Conservation (phyloP, 2,797 vertebrate genomes). For the Halcyon chelicuti region DNA sequence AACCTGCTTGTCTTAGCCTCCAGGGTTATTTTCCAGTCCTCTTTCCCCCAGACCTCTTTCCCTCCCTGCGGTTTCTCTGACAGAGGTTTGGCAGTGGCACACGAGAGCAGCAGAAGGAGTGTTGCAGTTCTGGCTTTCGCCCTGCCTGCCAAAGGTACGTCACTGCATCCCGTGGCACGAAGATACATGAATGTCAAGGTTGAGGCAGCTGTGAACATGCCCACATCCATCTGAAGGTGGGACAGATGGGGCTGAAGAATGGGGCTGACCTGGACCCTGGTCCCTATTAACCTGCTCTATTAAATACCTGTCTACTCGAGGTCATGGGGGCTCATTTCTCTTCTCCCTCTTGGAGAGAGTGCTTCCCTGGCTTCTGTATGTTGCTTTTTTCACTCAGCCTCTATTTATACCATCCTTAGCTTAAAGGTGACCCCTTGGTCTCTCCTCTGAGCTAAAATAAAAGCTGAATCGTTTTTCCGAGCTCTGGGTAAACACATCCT, state of each 20-base stretch:
- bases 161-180: fast-evolving
- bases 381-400: background rate
- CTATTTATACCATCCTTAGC: slow-evolving; percentile 22
- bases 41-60: background rate
- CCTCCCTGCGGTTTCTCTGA: background rate
- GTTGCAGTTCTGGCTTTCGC: background rate
- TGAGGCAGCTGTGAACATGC: background rate
- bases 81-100: background rate
- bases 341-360: background rate
- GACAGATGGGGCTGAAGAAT: background rate
- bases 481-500: background rate
- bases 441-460: slow-evolving; percentile 32
- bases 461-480: background rate
- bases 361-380: background rate
- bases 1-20: background rate
- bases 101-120: background rate
- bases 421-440: slow-evolving; percentile 46
- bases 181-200: fast-evolving
- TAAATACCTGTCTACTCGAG: background rate
- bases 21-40: background rate
- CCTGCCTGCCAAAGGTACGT: background rate
- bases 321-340: background rate
- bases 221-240: background rate
- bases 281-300: background rate
- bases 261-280: background rate